phyloP scores from a whole-genome alignment of 2,113 vertebrate genomes.

The Saguinus midas region DNA sequence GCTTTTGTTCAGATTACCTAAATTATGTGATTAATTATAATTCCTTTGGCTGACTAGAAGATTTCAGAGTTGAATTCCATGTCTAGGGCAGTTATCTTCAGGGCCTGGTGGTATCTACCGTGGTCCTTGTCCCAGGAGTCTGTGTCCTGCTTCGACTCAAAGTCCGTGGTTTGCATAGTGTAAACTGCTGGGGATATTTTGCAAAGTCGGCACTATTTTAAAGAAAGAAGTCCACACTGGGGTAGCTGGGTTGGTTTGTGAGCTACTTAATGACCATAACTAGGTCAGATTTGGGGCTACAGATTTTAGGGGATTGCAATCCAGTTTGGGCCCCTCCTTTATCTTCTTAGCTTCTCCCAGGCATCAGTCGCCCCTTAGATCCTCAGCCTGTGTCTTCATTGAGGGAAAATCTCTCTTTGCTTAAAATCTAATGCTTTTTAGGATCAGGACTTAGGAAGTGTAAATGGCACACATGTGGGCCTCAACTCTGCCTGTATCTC shows the following conservation, averaged over 20 bases:
- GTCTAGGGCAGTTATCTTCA: not conserved
- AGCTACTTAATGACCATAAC: not conserved
- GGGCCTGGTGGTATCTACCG: not conserved
- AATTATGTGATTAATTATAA: not conserved
- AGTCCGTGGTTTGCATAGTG: not conserved
- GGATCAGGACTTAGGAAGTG: not conserved
- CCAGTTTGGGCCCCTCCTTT: not conserved
- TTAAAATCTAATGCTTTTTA: not conserved
- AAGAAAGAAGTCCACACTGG: not conserved
- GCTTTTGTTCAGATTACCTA: not conserved
- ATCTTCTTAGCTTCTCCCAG: not conserved
- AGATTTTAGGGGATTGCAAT: not conserved
- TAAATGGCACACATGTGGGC: rapidly evolving
- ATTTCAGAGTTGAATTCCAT: not conserved
- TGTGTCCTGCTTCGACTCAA: not conserved
- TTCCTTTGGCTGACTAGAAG: not conserved
- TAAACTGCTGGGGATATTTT: not conserved
- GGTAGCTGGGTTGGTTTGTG: not conserved
- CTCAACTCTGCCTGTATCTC: not conserved
- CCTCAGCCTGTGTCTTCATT: not conserved
- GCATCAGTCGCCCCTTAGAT: not conserved
- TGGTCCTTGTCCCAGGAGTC: not conserved
- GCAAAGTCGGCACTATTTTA: not conserved
- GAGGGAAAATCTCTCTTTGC: not conserved
- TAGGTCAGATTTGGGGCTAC: not conserved